These are phyloP conservation scores for Trachelus tabidus DNA, from an alignment of 2,888 invertebrate species.

Conservation along the genomic window DNA sequence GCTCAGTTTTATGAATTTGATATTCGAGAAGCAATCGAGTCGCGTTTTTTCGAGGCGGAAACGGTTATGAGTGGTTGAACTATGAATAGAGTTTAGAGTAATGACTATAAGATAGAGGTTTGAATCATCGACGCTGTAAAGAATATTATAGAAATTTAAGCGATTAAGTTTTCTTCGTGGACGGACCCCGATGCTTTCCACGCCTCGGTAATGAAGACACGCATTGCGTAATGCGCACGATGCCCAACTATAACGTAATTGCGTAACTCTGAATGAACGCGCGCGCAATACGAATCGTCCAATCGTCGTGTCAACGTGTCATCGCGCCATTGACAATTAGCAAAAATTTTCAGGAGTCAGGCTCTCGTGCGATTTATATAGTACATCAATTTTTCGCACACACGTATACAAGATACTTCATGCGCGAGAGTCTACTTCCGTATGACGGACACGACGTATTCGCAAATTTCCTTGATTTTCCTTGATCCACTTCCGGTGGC, in stretches of 20 bases:
- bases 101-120: slow-evolving; percentile 41
- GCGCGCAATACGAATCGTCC: not conserved
- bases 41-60: slow-evolving; percentile 31
- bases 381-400: not conserved
- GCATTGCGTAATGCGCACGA: not conserved
- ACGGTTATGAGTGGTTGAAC: slow-evolving; percentile 61
- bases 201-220: not conserved
- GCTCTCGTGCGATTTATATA: not conserved
- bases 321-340: not conserved
- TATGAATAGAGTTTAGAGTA: slow-evolving; percentile 64
- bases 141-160: slow-evolving; percentile 12
- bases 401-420: not conserved
- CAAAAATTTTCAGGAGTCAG: not conserved
- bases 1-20: slow-evolving; percentile 36
- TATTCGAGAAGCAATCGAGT: slow-evolving; percentile 35
- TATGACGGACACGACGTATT: not conserved
- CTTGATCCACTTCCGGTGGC: not conserved
- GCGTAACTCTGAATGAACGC: not conserved
- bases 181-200: not conserved
- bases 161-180: not conserved
- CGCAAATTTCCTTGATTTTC: not conserved
- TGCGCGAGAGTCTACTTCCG: not conserved
- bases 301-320: not conserved
- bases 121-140: slow-evolving; percentile 40
- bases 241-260: not conserved